Evolutionary conservation across 1,140 invertebrate species (phyloP), one percentile per base, ranked within the genome.

Genomic region (Drosophila sturtevanti): DNA sequence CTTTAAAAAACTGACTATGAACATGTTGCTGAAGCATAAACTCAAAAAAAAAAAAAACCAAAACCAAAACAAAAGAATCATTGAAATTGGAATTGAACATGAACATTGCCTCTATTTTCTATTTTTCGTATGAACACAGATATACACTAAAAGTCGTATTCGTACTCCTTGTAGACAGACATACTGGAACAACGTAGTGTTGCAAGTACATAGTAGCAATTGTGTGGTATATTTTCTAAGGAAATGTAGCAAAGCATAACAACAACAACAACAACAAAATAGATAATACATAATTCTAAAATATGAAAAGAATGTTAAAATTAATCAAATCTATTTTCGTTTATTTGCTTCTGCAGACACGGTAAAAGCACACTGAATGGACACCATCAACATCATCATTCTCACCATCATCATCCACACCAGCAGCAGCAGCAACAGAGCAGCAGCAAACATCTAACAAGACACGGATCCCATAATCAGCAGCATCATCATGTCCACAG

Each of bases 361-460:
- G 89, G 84, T 90, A 90, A 90, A 90, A 89, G 77, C 84, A 77
- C 89, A 75, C 79, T 90, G 72, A 90, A 77, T 73, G 87, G 81
- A 56, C 86, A 81, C 56, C 63, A 74, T n/a, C 77, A 79, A 48
- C 71, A 63, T 56, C 68, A 79, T 34, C 81, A 78, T 7, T 56
- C 77, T 27, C 55, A 71, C 2, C 41, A 41, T n/a, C n/a, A n/a
- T n/a, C n/a, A n/a, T n/a, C n/a, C n/a, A n/a, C n/a, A 24, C 1
- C 24, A 24, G 24, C 65, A 73, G 9, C 69, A 61, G 35, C 31
- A 72, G 66, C 52, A 52, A 64, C 66, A 69, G 2, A 48, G 74
- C 66, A 64, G 75, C 56, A 66, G 70, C 70, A 87, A 86, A 44
- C 79, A 82, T 55, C 71, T 63, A n/a, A 68, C 62, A 52, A 34